phyloP scores from a whole-genome alignment of 1,140 invertebrate species.

The Apis mellifera region DNA sequence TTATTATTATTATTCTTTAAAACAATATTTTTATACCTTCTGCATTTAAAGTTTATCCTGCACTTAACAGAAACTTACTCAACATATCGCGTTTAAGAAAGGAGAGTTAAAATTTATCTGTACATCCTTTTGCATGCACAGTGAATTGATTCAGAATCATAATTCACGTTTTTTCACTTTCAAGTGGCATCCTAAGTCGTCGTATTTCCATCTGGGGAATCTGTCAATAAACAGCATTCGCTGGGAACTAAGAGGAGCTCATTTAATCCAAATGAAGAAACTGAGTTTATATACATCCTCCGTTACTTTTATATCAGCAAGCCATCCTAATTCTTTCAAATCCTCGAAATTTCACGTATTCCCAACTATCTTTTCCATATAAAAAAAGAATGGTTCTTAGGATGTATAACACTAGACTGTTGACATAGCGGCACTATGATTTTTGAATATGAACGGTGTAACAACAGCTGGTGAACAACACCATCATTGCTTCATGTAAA shows the following conservation, averaged over 20 bases:
- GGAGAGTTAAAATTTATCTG: constrained; percentile 22
- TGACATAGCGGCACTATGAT: constrained; percentile 74
- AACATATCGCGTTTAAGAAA: constrained; percentile 35
- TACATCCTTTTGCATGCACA: constrained; percentile 64
- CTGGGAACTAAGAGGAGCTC: constrained; percentile 53
- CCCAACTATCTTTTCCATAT: constrained; percentile 59
- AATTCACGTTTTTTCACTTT: constrained; percentile 58
- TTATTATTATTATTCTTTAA: not conserved
- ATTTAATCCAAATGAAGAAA: constrained; percentile 57
- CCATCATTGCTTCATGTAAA: constrained; percentile 77
- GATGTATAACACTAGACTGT: constrained; percentile 75
- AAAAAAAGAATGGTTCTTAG: constrained; percentile 73
- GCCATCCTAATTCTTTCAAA: constrained; percentile 60
- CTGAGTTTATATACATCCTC: constrained; percentile 56
- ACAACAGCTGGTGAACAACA: constrained; percentile 74
- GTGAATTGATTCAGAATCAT: constrained; percentile 53
- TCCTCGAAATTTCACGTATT: constrained; percentile 68
- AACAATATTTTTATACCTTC: constrained; percentile 23
- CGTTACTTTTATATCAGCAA: constrained; percentile 54
- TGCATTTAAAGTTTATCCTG: constrained; percentile 42
- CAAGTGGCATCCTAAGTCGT: constrained; percentile 58
- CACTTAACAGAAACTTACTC: constrained; percentile 42
- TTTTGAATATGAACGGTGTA: constrained; percentile 74
- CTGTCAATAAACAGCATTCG: constrained; percentile 59
- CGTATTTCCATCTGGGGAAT: constrained; percentile 58